These are phyloP conservation scores for Ectemnius lituratus DNA, from an alignment of 2,888 invertebrate genomes.

Conservation along the genomic window DNA sequence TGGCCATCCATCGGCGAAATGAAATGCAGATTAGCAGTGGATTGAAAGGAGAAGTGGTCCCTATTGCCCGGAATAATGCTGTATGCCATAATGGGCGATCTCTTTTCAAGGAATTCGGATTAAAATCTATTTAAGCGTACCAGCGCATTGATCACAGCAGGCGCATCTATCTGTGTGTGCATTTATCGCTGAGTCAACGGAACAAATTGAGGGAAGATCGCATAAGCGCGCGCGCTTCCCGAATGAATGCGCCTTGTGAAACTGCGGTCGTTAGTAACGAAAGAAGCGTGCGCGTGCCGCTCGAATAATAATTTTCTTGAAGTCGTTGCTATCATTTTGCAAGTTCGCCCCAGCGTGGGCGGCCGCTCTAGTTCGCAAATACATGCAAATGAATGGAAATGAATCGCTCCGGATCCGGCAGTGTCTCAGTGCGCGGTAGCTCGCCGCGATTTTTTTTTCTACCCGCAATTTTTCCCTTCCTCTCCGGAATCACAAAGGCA, in stretches of 20 bases:
- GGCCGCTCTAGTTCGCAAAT: conserved; percentile 31
- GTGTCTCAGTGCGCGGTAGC: too few relatives aligned
- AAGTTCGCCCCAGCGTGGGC: background rate
- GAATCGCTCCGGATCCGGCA: conserved; percentile 42
- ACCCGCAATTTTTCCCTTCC: conserved; percentile 36
- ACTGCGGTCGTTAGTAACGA: conserved; percentile 24
- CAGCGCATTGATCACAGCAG: too few relatives aligned
- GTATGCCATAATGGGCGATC: too few relatives aligned
- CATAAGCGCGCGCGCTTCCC: background rate
- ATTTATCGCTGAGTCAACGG: background rate
- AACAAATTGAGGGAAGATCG: background rate
- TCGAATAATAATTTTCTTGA: conserved; percentile 40
- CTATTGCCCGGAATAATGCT: too few relatives aligned
- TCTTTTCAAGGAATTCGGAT: too few relatives aligned
- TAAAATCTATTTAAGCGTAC: too few relatives aligned
- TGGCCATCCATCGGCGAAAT: too few relatives aligned
- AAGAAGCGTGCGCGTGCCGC: conserved; percentile 20
- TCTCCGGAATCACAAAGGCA: conserved; percentile 45
- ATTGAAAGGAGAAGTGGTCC: too few relatives aligned
- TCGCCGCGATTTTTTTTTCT: conserved; percentile 17
- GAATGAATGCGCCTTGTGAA: conserved; percentile 21
- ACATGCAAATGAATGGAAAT: conserved; percentile 51
- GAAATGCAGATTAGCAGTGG: too few relatives aligned
- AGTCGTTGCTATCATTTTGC: conserved; percentile 43
- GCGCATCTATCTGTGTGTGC: too few relatives aligned